These are phyloP conservation scores for Phaenicophaeus curvirostris DNA, from an alignment of 2,797 vertebrate genomes.

Conservation along the genomic window DNA sequence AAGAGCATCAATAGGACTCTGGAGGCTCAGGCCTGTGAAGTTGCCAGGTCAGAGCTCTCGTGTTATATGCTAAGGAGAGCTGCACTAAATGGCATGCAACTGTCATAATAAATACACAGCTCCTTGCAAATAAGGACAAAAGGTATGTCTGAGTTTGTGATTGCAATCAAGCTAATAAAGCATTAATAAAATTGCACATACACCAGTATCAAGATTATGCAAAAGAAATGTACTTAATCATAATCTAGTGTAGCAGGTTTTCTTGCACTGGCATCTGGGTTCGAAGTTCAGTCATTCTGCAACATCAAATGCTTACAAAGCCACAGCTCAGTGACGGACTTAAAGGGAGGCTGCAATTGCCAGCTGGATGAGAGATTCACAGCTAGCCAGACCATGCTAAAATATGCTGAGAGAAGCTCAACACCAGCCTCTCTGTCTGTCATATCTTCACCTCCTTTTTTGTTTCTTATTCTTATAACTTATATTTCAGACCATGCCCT, in stretches of 20 bases:
- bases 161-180: neutral
- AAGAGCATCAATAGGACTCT: neutral
- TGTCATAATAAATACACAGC: neutral
- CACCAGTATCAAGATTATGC: neutral
- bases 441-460: constrained; percentile 1
- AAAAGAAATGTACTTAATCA: neutral
- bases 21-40: neutral
- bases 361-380: constrained; percentile 9
- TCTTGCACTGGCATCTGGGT: neutral
- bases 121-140: neutral
- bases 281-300: neutral
- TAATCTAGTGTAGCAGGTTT: neutral
- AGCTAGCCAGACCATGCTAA: constrained; percentile 31
- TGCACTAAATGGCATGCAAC: neutral
- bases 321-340: neutral
- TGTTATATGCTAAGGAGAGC: neutral
- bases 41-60: neutral
- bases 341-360: neutral
- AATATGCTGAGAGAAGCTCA: constrained; percentile 23
- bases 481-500: neutral
- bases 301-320: neutral
- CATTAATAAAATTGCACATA: neutral
- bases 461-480: neutral
- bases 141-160: neutral
- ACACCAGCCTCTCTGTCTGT: neutral